Conservation (phyloP, 2,888 invertebrate genomes). For the Laspeyria flexula region DNA sequence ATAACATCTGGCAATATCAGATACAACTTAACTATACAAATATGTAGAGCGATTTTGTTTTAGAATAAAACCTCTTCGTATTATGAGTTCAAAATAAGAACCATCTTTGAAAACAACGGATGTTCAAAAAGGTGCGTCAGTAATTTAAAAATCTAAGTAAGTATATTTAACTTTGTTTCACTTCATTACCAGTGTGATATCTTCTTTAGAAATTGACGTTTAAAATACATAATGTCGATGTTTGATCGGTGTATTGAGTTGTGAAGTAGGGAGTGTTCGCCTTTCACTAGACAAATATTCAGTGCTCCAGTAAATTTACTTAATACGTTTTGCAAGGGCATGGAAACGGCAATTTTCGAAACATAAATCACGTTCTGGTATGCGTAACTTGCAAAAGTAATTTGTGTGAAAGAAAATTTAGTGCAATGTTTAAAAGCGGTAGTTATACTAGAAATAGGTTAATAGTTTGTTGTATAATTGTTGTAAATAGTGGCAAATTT, state of each 20-base stretch:
- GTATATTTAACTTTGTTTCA: too few species aligned
- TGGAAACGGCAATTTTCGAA: slow-evolving; percentile 45
- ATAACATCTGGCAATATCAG: too few species aligned
- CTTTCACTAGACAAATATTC: slow-evolving; percentile 58
- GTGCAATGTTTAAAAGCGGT: neutral
- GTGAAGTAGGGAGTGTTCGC: slow-evolving; percentile 44
- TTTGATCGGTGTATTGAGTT: neutral
- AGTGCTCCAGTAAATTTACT: slow-evolving; percentile 54
- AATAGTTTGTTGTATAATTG: too few species aligned
- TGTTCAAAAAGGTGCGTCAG: too few species aligned
- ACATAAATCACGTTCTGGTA: slow-evolving; percentile 40
- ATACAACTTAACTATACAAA: too few species aligned
- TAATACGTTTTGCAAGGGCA: slow-evolving; percentile 67
- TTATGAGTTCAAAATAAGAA: too few species aligned
- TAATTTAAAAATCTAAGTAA: too few species aligned
- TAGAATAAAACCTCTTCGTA: too few species aligned
- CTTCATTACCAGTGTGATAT: too few species aligned
- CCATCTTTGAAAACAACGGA: too few species aligned
- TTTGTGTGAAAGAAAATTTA: slow-evolving; percentile 8
- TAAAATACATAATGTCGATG: neutral
- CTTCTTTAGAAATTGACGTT: slow-evolving; percentile 1
- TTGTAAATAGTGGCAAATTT: too few species aligned
- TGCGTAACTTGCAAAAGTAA: slow-evolving; percentile 14
- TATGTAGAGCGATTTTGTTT: too few species aligned
- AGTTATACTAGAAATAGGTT: neutral